A percentile compares a stretch with the other conserved stretches of the same genome.
Evolutionary conservation across 2,113 vertebrate genomes (phyloP).

Genomic region (Scomber colias): DNA sequence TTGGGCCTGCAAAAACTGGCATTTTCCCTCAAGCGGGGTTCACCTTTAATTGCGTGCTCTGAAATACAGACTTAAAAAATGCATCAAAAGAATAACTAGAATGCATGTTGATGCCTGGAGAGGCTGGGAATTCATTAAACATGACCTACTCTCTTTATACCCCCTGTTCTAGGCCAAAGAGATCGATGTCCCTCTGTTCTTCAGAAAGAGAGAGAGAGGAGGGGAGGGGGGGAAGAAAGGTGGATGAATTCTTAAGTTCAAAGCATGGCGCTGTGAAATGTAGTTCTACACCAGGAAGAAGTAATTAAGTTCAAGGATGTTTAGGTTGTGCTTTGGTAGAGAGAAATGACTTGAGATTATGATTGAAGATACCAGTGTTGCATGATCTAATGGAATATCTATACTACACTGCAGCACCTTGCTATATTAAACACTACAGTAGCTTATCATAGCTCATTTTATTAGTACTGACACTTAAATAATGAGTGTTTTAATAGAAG

Average conservation of each 20-base stretch:
- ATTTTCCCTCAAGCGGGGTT: constrained; percentile 45
- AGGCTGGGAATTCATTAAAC: constrained; percentile 63
- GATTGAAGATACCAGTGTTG: constrained; percentile 8
- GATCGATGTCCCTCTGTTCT: constrained; percentile 61
- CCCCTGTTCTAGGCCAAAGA: constrained; percentile 20
- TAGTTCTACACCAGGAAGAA: neutral
- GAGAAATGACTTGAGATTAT: constrained; percentile 6
- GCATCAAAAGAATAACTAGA: constrained; percentile 73
- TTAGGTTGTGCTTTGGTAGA: constrained; percentile 21
- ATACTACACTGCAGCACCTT: too few relatives aligned
- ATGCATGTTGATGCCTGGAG: constrained; percentile 42
- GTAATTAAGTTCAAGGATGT: constrained; percentile 24
- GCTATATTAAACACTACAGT: too few relatives aligned
- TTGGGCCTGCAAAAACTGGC: constrained; percentile 51
- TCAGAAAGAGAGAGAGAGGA: neutral
- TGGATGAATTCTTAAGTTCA: constrained; percentile 14
- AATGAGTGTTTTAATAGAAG: too few relatives aligned
- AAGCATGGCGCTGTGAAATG: neutral
- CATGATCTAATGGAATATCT: too few relatives aligned
- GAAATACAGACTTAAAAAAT: constrained; percentile 66
- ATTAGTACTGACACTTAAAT: too few relatives aligned
- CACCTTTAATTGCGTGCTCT: constrained; percentile 68
- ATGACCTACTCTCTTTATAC: constrained; percentile 42
- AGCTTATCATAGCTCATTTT: too few relatives aligned
- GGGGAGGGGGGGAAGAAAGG: neutral